Conservation (phyloP, 2,888 invertebrate genomes). For the Parasteatoda lunata region DNA sequence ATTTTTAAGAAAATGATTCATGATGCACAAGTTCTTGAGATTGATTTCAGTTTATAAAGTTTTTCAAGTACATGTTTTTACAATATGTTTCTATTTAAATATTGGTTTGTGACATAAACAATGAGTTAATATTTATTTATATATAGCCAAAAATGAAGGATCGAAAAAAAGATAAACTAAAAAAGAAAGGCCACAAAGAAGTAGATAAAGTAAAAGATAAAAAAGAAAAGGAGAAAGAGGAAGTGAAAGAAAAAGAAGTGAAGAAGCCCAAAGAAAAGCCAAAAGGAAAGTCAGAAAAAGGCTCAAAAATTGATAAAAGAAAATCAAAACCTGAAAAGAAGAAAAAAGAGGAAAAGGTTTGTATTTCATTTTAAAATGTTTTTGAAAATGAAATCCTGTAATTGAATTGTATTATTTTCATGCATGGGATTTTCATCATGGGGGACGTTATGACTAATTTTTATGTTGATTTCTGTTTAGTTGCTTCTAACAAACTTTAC, state of each 20-base stretch:
- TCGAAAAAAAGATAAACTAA: slow-evolving; percentile 57
- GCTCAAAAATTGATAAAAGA: slow-evolving; percentile 63
- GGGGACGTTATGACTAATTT: too few species aligned
- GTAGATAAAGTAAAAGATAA: slow-evolving; percentile 52
- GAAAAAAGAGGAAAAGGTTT: slow-evolving; percentile 67
- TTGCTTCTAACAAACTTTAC: too few species aligned
- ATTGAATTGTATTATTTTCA: too few species aligned
- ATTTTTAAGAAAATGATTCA: too few species aligned
- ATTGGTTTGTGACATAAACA: background rate
- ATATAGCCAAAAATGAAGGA: slow-evolving; percentile 54
- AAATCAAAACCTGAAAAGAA: slow-evolving; percentile 64
- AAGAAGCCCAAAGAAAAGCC: slow-evolving; percentile 57
- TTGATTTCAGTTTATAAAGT: too few species aligned
- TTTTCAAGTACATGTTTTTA: too few species aligned
- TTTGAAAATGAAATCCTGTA: too few species aligned
- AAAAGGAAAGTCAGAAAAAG: slow-evolving; percentile 62
- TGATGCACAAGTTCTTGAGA: too few species aligned
- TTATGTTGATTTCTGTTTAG: too few species aligned
- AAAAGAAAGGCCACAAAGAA: slow-evolving; percentile 56
- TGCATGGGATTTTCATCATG: too few species aligned
- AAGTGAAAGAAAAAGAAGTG: slow-evolving; percentile 36
- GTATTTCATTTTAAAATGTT: background rate
- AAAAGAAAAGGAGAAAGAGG: slow-evolving; percentile 63
- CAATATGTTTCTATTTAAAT: background rate
- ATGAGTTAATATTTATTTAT: background rate